Evolutionary conservation across 2,797 vertebrate genomes (phyloP), one percentile per base, ranked within the genome.

Genomic region (Tiaroga cobitis): DNA sequence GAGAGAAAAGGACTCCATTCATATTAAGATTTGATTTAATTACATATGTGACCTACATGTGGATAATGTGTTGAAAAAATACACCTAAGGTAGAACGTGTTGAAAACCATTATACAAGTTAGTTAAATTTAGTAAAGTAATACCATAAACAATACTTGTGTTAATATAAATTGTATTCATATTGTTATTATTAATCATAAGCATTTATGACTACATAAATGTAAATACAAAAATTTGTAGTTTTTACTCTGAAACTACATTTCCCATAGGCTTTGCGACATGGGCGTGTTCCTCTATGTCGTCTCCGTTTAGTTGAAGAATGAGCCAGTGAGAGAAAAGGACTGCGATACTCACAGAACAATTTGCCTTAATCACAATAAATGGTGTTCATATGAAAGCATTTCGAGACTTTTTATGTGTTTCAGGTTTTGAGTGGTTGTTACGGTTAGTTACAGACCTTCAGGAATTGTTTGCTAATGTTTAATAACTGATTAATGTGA

Each of bases 251-350:
- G 5, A 34, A 63, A 86, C 88, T 82, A 85, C 87, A 83, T 72
- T 85, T 85, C 69, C 88, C 88, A 88, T 41, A 77, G 19, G 39
- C 46, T 34, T 81, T 78, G 82, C 76, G 63, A 56, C 39, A 63
- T 69, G 70, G 79, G 82, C 86, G 85, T 89, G 88, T 78, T 68
- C 34, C 46, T 37, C 49, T 43, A 29, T 61, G 72, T 72, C 68
- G 65, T 34, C 68, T 63, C 67, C 41, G 83, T 77, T 77, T 85
- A 85, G 72, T 69, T 39, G 68, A 74, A 75, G 56, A 85, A 78
- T 74, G 73, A 54, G 85, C 82, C 78, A 87, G 78, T 81, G 80
- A 86, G 89, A 87, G 70, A 83, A 75, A 83, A 75, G 81, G 77
- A 73, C 80, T 84, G 80, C 83, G 70, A 84, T 79, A 80, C 81